Evolutionary conservation across 2,797 vertebrate genomes (phyloP), one percentile per base, ranked within the genome.

Genomic region (Hemibagrus guttatus): DNA sequence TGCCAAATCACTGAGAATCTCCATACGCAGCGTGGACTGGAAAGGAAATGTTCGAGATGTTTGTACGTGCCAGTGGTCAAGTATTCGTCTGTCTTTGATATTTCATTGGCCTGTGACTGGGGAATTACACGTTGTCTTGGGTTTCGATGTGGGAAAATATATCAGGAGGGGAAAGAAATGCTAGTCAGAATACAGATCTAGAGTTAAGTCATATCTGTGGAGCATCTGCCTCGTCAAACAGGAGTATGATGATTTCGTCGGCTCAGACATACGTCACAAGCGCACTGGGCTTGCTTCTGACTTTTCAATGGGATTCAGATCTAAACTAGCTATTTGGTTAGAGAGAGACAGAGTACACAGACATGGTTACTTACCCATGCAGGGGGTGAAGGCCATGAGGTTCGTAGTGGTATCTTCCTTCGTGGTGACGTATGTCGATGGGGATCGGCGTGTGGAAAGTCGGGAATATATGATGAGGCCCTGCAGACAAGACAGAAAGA

Each of bases 361-460:
- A 86, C 19, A 75, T 21, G 3, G 35, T 54, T 82, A 95, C 98
- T 96, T 96, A 99, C 98, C 98, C 96, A 1, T 97, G 98, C 91
- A 98, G 93, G 86, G 96, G 83, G 90, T 98, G 97, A 89, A 98
- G 94, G 6, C 96, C 90, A 89, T 97, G 97, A 3, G 97, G 96
- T 86, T 99, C 98, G 7, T 98, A 98, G 96, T 97, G 97, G 95
- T 97, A 99, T 66, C 97, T 93, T 84, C 97, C 98, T 91, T 99
- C 98, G 86, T 99, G 98, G 88, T 99, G 98, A 81, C 97, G 95
- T 94, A 98, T 95, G 94, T 98, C 97, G 88, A 98, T 95, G 6
- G 98, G 97, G 88, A 99, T 96, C n/a, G 98, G 98, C 7, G 97
- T 94, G 90, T 98, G 98, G 95, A 99, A 98, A 76, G 96, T 94